A percentile compares a stretch with the other conserved stretches of the same genome.
Conservation (phyloP, 1,140 invertebrate genomes). For the Drosophila pseudoobscura region DNA sequence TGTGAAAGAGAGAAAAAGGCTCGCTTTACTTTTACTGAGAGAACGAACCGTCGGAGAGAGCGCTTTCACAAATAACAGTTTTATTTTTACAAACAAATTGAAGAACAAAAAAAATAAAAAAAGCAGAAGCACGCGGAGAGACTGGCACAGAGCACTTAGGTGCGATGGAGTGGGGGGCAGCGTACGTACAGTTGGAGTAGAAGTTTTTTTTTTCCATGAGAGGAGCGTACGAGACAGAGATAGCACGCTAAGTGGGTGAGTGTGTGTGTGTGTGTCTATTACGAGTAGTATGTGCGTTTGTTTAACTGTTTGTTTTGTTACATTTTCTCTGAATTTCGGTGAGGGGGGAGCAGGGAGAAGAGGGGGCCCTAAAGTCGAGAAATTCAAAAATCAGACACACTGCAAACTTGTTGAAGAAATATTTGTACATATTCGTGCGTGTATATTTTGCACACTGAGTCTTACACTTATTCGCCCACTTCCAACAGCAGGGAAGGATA, state of each 20-base stretch:
- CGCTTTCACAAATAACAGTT: slow-evolving; percentile 55
- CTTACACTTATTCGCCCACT: too few relatives aligned
- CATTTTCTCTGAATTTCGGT: slow-evolving; percentile 39
- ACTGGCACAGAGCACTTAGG: slow-evolving; percentile 16
- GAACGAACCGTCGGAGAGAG: slow-evolving; percentile 24
- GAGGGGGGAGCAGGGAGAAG: not conserved
- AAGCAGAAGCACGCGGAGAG: slow-evolving; percentile 39
- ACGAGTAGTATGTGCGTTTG: slow-evolving; percentile 33
- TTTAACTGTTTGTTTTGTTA: slow-evolving; percentile 77
- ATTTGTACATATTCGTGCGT: slow-evolving; percentile 38
- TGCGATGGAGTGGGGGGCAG: slow-evolving; percentile 7
- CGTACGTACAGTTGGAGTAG: not conserved
- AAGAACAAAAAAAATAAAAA: slow-evolving; percentile 24
- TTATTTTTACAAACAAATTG: slow-evolving; percentile 66
- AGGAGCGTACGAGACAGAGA: not conserved
- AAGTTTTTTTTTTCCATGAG: slow-evolving; percentile 3
- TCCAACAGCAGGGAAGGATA: too few relatives aligned
- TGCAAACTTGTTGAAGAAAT: slow-evolving; percentile 78
- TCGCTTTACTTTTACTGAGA: slow-evolving; percentile 13
- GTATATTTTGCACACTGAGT: not conserved
- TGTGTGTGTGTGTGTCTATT: slow-evolving; percentile 21
- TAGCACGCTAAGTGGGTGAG: slow-evolving; percentile 47
- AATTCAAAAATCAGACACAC: slow-evolving; percentile 71
- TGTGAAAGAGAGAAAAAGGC: slow-evolving; percentile 43
- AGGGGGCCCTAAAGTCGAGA: slow-evolving; percentile 51